Percentiles rank a stretch among this genome's conserved stretches.
Conservation (phyloP, 2,113 vertebrate species). For the Zosterops hypoxanthus region DNA sequence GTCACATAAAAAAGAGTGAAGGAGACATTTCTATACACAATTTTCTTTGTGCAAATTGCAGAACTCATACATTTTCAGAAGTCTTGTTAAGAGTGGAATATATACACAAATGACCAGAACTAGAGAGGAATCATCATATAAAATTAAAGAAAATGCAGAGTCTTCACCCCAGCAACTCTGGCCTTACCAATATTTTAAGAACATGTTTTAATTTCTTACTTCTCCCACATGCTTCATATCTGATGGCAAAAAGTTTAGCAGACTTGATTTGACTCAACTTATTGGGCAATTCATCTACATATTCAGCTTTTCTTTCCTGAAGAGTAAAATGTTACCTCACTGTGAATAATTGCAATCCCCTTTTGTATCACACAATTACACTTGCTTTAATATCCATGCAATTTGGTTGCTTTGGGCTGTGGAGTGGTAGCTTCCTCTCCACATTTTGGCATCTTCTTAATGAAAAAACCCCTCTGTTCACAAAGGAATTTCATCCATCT, state of each 20-base stretch:
- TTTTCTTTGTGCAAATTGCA: not conserved
- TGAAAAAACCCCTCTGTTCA: not conserved
- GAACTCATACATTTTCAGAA: slow-evolving; percentile 2
- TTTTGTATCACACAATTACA: not conserved
- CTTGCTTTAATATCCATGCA: not conserved
- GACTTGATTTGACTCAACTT: not conserved
- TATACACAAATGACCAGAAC: not conserved
- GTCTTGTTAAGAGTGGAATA: not conserved
- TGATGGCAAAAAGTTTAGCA: not conserved
- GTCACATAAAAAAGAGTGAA: not conserved
- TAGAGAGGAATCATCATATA: not conserved
- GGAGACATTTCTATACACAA: not conserved
- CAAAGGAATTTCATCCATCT: not conserved
- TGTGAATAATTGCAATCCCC: not conserved
- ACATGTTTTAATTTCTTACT: not conserved
- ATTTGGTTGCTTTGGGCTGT: not conserved
- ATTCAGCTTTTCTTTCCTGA: not conserved
- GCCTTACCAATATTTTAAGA: not conserved
- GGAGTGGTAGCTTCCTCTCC: not conserved
- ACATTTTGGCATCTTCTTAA: not conserved
- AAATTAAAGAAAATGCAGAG: not conserved
- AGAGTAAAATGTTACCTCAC: not conserved
- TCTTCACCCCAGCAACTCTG: not conserved
- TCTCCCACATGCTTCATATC: not conserved
- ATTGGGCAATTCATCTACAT: not conserved